A percentile compares a stretch with the other conserved stretches of the same genome.
phyloP scores from a whole-genome alignment of 1,140 invertebrate species.

The Parapsyche elsis region DNA sequence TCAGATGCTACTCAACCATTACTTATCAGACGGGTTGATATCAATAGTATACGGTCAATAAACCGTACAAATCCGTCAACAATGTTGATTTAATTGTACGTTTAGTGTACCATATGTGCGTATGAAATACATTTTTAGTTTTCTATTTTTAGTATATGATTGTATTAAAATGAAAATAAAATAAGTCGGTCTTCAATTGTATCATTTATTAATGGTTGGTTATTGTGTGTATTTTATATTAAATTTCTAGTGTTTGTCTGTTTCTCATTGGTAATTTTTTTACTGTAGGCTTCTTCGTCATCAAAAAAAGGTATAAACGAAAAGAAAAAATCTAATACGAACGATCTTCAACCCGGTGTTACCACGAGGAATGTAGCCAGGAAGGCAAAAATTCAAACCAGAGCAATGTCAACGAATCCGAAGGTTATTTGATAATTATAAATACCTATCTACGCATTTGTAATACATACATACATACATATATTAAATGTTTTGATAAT shows the following conservation, averaged over 20 bases:
- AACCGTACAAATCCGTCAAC: no score
- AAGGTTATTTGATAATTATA: slow-evolving; percentile 57
- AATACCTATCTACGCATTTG: background rate
- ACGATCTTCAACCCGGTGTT: slow-evolving; percentile 58
- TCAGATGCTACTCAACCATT: no score
- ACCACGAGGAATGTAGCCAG: slow-evolving; percentile 70
- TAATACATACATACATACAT: no score
- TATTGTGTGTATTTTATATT: background rate
- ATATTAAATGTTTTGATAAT: background rate
- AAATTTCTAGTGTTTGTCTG: background rate
- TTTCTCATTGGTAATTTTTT: no score
- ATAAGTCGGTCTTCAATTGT: no score
- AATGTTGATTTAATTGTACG: no score
- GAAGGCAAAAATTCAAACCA: slow-evolving; percentile 72
- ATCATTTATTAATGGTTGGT: slow-evolving; percentile 23
- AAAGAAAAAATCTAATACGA: slow-evolving; percentile 60
- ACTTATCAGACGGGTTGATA: no score
- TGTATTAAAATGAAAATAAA: no score
- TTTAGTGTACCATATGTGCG: no score
- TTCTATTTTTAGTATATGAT: no score
- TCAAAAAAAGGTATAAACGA: slow-evolving; percentile 60
- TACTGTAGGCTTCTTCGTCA: slow-evolving; percentile 60
- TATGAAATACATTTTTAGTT: no score
- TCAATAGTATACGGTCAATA: no score
- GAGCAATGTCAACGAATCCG: slow-evolving; percentile 67